Evolutionary conservation across 2,113 vertebrate species (phyloP).

Genomic region (Podilymbus podiceps): DNA sequence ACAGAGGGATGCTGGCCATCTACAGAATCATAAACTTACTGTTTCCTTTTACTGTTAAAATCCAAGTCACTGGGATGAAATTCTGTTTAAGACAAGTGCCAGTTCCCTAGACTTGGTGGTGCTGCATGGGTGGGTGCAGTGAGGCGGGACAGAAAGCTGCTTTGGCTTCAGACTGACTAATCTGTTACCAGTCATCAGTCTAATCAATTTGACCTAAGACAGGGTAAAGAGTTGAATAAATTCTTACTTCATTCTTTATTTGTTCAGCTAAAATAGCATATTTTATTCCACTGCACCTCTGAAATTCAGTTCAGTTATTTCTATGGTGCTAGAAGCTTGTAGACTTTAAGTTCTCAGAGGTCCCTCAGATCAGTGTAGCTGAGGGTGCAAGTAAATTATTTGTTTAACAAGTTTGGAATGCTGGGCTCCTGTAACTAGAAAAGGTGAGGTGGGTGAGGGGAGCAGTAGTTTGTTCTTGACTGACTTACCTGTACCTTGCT

Average conservation of each 20-base stretch:
- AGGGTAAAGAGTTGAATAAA: neutral
- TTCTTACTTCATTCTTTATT: neutral
- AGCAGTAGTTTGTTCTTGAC: neutral
- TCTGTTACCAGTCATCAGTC: neutral
- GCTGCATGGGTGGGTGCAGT: fast-evolving
- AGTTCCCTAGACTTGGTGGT: neutral
- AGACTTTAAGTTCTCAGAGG: neutral
- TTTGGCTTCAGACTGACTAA: neutral
- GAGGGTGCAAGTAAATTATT: neutral
- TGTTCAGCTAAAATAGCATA: neutral
- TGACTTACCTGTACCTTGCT: neutral
- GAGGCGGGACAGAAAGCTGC: neutral
- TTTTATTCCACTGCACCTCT: neutral
- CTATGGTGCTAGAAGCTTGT: neutral
- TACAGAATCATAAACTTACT: neutral
- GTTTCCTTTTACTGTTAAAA: neutral
- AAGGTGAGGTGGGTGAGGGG: neutral
- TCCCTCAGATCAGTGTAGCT: neutral
- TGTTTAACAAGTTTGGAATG: neutral
- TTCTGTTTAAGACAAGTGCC: neutral
- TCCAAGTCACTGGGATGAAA: neutral
- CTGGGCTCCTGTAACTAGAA: neutral
- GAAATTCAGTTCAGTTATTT: neutral
- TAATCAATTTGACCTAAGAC: neutral
- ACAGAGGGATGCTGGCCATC: neutral